Percentiles rank a stretch among this genome's conserved stretches.
Conservation (phyloP, 2,888 invertebrate genomes). For the Elgonia sp. region DNA sequence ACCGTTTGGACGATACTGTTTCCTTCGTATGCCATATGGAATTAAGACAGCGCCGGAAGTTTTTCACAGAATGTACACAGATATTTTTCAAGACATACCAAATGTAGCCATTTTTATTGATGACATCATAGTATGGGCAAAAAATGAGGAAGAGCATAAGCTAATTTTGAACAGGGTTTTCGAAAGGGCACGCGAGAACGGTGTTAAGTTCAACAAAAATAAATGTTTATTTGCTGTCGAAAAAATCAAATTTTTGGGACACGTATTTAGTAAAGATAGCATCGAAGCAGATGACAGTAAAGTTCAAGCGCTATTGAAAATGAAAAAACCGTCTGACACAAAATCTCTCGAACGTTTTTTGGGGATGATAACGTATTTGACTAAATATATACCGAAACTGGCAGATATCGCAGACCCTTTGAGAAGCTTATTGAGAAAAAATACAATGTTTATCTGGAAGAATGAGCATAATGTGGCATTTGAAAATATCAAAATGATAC, state of each 20-base stretch:
- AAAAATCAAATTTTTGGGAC: conserved; percentile 79
- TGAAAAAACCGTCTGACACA: conserved; percentile 32
- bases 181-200: conserved; percentile 64
- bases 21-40: conserved; percentile 68
- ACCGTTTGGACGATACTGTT: conserved; percentile 78
- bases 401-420: too few species aligned
- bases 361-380: too few species aligned
- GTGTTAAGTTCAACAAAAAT: conserved; percentile 67
- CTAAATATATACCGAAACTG: too few species aligned
- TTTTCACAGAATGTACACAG: conserved; percentile 73
- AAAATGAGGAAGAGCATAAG: conserved; percentile 76
- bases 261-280: conserved; percentile 73
- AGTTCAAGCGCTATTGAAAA: conserved; percentile 76
- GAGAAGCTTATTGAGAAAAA: too few species aligned
- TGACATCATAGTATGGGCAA: conserved; percentile 74
- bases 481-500: too few species aligned
- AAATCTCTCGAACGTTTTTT: too few species aligned
- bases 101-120: conserved; percentile 73
- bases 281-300: conserved; percentile 73
- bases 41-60: conserved; percentile 74
- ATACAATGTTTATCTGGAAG: too few species aligned
- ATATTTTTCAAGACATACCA: conserved; percentile 68
- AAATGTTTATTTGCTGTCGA: conserved; percentile 77
- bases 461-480: too few species aligned
- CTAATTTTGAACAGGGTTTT: conserved; percentile 56